Percentiles rank a stretch among this genome's conserved stretches.
Conservation (phyloP, 2,113 vertebrate genomes). For the Zosterops japonicus region DNA sequence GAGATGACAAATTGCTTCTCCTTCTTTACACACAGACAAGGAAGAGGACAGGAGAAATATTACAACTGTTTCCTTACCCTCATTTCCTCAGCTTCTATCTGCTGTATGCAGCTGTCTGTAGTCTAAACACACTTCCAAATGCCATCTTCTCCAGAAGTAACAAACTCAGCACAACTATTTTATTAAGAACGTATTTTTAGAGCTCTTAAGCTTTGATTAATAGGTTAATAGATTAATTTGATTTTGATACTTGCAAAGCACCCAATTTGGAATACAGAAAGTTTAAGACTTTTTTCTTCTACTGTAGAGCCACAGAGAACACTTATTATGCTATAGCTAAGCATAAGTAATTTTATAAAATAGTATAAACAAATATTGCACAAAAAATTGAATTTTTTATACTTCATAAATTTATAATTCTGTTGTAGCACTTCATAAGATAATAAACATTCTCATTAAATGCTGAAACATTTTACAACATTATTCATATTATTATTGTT, state of each 20-base stretch:
- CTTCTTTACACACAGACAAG: neutral
- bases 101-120: neutral
- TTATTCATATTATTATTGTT: neutral
- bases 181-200: neutral
- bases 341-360: neutral
- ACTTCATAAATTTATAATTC: neutral
- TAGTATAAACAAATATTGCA: neutral
- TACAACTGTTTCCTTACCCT: neutral
- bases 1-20: neutral
- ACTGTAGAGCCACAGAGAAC: neutral
- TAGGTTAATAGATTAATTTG: too few species aligned
- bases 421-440: neutral
- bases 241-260: neutral
- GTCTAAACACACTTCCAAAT: neutral
- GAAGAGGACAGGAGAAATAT: neutral
- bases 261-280: neutral
- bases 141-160: neutral
- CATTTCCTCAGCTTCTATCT: conserved; percentile 40
- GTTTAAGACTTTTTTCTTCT: neutral
- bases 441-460: neutral
- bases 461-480: neutral
- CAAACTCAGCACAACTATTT: neutral
- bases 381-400: neutral
- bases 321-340: neutral
- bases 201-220: neutral